Base-by-base conservation (phyloP, 2,888 invertebrate genomes). In the Hirtodrosophila alboralis region DNA sequence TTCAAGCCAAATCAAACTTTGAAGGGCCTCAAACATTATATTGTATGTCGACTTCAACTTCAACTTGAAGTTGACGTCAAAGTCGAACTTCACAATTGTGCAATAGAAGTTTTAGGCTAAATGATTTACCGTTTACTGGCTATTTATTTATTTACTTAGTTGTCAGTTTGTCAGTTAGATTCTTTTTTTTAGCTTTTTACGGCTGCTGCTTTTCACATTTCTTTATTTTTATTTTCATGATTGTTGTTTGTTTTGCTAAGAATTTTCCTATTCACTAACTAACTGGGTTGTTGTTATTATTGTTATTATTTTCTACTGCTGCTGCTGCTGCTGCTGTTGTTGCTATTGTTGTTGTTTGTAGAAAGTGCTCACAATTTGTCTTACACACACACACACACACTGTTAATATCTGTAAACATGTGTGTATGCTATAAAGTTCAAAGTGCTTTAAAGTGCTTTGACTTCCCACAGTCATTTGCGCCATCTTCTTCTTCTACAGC, bases 381-480 rank as follows among this genome's bases (percentile, higher is more conserved):
- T 60, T 54, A 16, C 37, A 38, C 56, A 52, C 38, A 58, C 36
- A 38, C 30, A 47, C 44, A 43, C 28, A 49, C 14, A 34, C 18
- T 33, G 12, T n/a, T 27, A 18, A 14, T 18, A 18, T 18, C 18
- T 18, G 18, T n/a, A n/a, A n/a, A n/a, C n/a, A n/a, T 40, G 34
- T 48, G 21, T 40, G 12, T 34, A 9, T 54, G 44, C 56, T 36
- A 36, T 62, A 47, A 58, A 78, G 80, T 83, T 85, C 84, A 78
- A 83, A 85, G 84, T 84, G 86, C 79, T 83, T 67, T 79, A 61
- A 72, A 86, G 78, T 79, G 52, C 84, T 80, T 79, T 84, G 86
- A 86, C 79, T 84, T 84, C 86, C 77, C 84, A 85, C 84, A 75
- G 57, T 70, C 70, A 57, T 69, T 62, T 74, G 48, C 36, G 47